These are phyloP conservation scores for Opisthocomus hoazin DNA, from an alignment of 2,113 vertebrate species.

Conservation along the genomic window DNA sequence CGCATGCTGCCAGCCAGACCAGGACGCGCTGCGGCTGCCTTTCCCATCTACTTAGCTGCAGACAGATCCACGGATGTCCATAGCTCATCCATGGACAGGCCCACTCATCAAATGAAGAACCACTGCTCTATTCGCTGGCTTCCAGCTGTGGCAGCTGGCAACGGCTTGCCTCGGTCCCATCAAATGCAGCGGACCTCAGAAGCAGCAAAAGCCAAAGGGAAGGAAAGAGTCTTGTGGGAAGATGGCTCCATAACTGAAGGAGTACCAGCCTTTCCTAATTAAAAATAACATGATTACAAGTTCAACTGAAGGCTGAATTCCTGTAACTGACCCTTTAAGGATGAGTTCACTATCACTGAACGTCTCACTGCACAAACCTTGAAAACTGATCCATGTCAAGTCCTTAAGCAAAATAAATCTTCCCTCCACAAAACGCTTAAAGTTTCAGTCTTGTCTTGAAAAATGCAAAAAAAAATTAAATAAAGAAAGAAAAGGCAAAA, in stretches of 20 bases:
- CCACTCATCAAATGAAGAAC: not conserved
- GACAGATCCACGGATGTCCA: too few relatives aligned
- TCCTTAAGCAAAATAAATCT: constrained; percentile 36
- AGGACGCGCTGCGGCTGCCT: not conserved
- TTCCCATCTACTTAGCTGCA: not conserved
- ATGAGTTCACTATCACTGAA: constrained; percentile 4
- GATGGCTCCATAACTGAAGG: not conserved
- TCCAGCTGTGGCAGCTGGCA: not conserved
- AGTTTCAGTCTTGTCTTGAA: not conserved
- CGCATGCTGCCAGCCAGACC: not conserved
- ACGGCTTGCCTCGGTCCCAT: not conserved
- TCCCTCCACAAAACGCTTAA: constrained; percentile 7
- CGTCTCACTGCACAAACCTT: not conserved
- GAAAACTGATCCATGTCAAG: not conserved
- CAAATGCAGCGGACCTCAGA: not conserved
- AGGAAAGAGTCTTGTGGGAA: not conserved
- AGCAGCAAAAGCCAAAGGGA: not conserved
- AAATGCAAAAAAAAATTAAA: not conserved
- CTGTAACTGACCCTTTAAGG: constrained; percentile 50
- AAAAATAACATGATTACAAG: constrained; percentile 62
- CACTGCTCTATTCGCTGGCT: rapidly evolving
- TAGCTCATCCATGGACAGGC: not conserved
- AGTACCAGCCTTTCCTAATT: constrained; percentile 33
- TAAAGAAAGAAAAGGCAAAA: not conserved
- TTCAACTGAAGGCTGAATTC: constrained; percentile 66